Base-by-base conservation (phyloP, 1,140 invertebrate species). In the Leptinotarsa lineolata region DNA sequence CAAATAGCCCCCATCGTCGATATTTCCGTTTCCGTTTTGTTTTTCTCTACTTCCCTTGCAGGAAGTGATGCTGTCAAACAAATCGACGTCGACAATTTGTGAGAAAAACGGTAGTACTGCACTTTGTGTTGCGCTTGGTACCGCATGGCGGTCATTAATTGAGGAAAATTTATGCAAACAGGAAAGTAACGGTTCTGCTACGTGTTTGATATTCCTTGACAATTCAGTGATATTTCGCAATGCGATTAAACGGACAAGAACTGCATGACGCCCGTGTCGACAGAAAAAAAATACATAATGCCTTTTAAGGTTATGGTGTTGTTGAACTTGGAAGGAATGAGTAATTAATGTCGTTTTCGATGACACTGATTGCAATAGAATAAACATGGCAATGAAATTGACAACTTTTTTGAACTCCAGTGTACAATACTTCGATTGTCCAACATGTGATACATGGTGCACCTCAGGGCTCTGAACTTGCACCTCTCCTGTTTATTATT, bases 151-250 rank as follows among this genome's bases (percentile, higher is more conserved):
- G 48, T 54, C 15, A 54, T 54, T 54, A 54, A 54, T n/a, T 13
- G 48, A 54, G 16, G 48, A 54, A 54, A 54, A 54, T 54, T n/a
- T 54, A 54, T 54, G 48, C 48, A 13, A n/a, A 54, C 48, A 54
- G 48, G 48, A 54, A 54, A 54, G 15, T 54, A 54, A 54, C 48
- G 48, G 48, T 54, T 1, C n/a, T 18, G 15, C 15, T n/a, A n/a
- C 48, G 48, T 54, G 48, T 54, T 39, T 39, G 30, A 11, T 54
- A n/a, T n/a, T 54, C 48, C 48, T n/a, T 54, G 48, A 8, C 4
- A 54, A 54, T 54, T 54, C n/a, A 54, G 15, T 54, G 48, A 54
- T 54, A 54, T 54, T 54, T 54, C 16, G 48, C 48, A 54, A 54
- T n/a, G 15, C 2, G 48, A n/a, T 54, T 54, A 2, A 54, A 18